Evolutionary conservation across 1,140 invertebrate species (phyloP), one percentile per base, ranked within the genome.

Genomic region (Eumeta japonica): DNA sequence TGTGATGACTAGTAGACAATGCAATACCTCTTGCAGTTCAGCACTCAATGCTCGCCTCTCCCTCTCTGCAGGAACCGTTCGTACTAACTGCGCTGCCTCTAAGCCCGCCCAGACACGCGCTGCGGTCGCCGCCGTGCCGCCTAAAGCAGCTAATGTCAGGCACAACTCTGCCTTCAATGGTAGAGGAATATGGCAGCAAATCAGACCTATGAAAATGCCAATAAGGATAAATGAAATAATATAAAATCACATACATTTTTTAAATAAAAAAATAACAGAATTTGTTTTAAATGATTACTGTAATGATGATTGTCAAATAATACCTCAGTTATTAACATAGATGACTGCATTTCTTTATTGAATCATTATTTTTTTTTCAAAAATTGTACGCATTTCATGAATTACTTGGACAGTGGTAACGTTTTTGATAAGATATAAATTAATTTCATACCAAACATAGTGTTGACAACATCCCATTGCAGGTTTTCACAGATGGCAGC

Each of bases 161-260:
- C 94, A 73, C 14, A 97, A 71, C 49, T 90, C 85, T 1, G 89
- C 87, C 76, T 97, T 97, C 2, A 97, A 70, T 1, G 80, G 71
- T 16, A 93, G 82, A 1, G 92, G 89, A 42, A 96, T 84, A 30
- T 88, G 85, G 61, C 93, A 96, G 38, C 85, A 83, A 0, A 95
- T 81, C 13, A 97, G 70, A 31, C 93, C 88, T 76, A 39, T 3
- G 24, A 35, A 16, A 43, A 40, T 34, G 16, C 9, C 7, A 9
- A 9, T 12, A 31, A n/a, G 13, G n/a, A n/a, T n/a, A n/a, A n/a
- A n/a, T n/a, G n/a, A n/a, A n/a, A n/a, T n/a, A n/a, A n/a, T n/a
- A n/a, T n/a, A n/a, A n/a, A n/a, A n/a, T n/a, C n/a, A n/a, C n/a
- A n/a, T n/a, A n/a, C n/a, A n/a, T n/a, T n/a, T n/a, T n/a, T n/a